Evolutionary conservation across 1,140 invertebrate species (phyloP).

Genomic region (Megalopta genalis): DNA sequence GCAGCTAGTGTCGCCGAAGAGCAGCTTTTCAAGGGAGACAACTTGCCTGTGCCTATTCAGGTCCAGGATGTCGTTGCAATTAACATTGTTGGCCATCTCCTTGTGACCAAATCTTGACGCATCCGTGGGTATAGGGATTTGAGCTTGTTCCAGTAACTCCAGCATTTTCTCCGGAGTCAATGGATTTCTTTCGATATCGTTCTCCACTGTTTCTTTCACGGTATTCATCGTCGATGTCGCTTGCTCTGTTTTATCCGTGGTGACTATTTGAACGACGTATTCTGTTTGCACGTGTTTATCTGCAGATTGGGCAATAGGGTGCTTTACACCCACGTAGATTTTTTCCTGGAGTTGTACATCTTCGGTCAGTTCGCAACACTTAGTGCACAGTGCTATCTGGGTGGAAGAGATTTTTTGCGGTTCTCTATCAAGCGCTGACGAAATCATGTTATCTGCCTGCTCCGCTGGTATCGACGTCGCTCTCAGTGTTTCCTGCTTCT

Average conservation of each 20-base stretch:
- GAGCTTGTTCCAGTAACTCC: conserved; percentile 74
- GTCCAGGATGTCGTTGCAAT: conserved; percentile 25
- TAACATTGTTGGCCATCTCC: not conserved
- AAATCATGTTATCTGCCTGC: not conserved
- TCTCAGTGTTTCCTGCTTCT: conserved; percentile 24
- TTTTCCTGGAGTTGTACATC: conserved; percentile 19
- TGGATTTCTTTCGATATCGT: conserved; percentile 35
- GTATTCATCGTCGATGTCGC: conserved; percentile 4
- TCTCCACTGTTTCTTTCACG: not conserved
- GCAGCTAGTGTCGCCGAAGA: conserved; percentile 73
- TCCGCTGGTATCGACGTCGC: conserved; percentile 1
- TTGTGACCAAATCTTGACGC: conserved; percentile 23
- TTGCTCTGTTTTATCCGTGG: conserved; percentile 6
- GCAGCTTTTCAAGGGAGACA: conserved; percentile 73
- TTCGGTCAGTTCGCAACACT: conserved; percentile 23
- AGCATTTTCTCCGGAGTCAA: conserved; percentile 74
- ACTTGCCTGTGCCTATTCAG: conserved; percentile 73
- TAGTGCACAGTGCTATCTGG: conserved; percentile 16
- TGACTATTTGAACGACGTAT: rapidly evolving
- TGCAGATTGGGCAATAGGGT: not conserved
- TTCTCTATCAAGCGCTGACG: not conserved
- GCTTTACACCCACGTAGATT: not conserved
- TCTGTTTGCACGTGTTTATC: conserved; percentile 42
- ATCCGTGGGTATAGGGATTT: conserved; percentile 71
- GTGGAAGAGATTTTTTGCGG: not conserved